A percentile compares a stretch with the other conserved stretches of the same genome.
Conservation (phyloP, 1,140 invertebrate species). For the Oppia nitens region DNA sequence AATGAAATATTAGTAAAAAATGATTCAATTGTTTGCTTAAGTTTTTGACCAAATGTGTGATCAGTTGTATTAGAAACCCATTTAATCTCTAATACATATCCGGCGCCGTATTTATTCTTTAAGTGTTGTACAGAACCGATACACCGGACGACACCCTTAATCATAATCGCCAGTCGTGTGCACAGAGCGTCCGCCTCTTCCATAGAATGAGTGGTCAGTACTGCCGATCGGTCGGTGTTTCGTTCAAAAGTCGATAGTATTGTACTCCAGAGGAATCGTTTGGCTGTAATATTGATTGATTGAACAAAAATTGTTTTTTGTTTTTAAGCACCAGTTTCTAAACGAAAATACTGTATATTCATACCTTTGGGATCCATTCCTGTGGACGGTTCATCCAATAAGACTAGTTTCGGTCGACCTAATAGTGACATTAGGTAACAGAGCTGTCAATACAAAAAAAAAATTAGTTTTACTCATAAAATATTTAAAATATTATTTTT, state of each 20-base stretch:
- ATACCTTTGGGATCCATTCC: constrained; percentile 32
- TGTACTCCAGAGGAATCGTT: constrained; percentile 29
- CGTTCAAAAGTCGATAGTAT: constrained; percentile 2
- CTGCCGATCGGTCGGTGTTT: constrained; percentile 13
- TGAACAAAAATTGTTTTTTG: neutral
- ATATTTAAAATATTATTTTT: too few species aligned
- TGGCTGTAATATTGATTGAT: constrained; percentile 14
- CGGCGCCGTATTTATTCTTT: constrained; percentile 21
- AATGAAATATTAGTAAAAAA: neutral
- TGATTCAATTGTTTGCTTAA: neutral
- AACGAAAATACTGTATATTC: neutral
- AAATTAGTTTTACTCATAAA: too few species aligned
- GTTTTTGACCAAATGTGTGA: neutral
- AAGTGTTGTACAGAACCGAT: constrained; percentile 15
- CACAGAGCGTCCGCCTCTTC: constrained; percentile 28
- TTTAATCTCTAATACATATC: constrained; percentile 15
- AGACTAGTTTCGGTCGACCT: constrained; percentile 42
- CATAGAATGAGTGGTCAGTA: constrained; percentile 28
- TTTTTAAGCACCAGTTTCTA: neutral
- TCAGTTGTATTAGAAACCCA: neutral
- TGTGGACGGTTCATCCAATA: constrained; percentile 31
- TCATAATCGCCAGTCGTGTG: constrained; percentile 25
- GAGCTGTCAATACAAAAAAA: too few species aligned
- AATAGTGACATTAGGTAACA: constrained; percentile 38
- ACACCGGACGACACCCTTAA: constrained; percentile 16